Conservation (phyloP, 2,113 vertebrate genomes). For the Tinamus guttatus region DNA sequence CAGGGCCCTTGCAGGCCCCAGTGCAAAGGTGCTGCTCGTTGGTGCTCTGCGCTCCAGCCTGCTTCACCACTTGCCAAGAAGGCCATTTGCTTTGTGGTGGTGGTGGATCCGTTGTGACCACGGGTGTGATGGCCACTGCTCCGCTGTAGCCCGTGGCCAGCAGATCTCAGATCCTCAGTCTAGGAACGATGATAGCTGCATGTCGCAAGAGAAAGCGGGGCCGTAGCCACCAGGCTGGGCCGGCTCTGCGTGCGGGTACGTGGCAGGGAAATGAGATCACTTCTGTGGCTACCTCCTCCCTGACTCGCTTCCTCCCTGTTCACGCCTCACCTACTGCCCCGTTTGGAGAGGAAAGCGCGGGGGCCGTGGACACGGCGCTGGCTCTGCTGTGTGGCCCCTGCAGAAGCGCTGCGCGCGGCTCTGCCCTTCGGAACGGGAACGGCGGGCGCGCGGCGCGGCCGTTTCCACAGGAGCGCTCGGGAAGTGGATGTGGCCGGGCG, state of each 20-base stretch:
- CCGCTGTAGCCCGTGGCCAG: too few species aligned
- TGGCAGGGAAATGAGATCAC: background rate
- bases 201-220: background rate
- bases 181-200: fast-evolving
- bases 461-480: fast-evolving
- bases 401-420: background rate
- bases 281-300: background rate
- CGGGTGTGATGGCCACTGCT: background rate
- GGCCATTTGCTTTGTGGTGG: fast-evolving
- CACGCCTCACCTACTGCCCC: background rate
- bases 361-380: fast-evolving
- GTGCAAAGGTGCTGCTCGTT: too few species aligned
- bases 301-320: background rate
- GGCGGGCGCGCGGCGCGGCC: too few species aligned
- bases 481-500: fast-evolving
- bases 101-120: background rate
- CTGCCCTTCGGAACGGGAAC: background rate
- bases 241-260: fast-evolving
- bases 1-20: background rate
- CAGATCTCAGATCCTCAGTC: background rate
- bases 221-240: background rate
- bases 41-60: background rate
- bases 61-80: fast-evolving
- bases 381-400: background rate
- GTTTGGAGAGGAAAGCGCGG: background rate